Base-by-base conservation (phyloP, 2,888 invertebrate genomes). In the Ypsolopha scabrella region DNA sequence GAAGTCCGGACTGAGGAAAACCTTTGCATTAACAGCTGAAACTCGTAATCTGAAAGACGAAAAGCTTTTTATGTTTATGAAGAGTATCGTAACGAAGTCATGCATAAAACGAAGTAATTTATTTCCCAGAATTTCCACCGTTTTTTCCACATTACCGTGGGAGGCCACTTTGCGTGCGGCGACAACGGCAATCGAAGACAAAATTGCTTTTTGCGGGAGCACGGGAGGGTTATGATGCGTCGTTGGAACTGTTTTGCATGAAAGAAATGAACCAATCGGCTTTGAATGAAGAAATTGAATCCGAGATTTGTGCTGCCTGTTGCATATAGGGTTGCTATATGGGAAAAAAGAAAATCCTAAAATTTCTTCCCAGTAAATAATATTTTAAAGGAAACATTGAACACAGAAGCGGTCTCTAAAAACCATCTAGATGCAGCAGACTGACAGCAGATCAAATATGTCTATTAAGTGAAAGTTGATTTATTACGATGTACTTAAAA, bases 131-230 rank as follows among this genome's bases (percentile, higher is more conserved):
- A 69, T 68, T 68, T 64, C 24, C 68, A 67, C 63, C 60, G 62
- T 62, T 64, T 65, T 60, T n/a, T n/a, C n/a, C 58, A 64, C 66
- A 62, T 68, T 68, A 66, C 58, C 68, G 63, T 63, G 68, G 69
- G 65, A 24, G 24, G 24, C 62, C 56, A 55, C 57, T 60, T 57
- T 60, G 59, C 60, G 57, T 57, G 38, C 38, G 38, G 59, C 62
- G 63, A 63, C 59, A 64, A 59, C 58, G 55, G 55, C 67, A 67
- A 64, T 67, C 59, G 64, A 54, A 60, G 61, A 60, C 60, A 59
- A 70, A 72, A 72, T 73, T 70, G 68, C 63, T 68, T 73, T 72
- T 65, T 61, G 55, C 37, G 62, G 57, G 59, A 58, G 57, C 58
- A 55, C 55, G 52, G 55, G 57, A 64, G 57, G 45, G 53, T 48